Conservation (phyloP, 2,888 invertebrate genomes). For the Pteria penguin region DNA sequence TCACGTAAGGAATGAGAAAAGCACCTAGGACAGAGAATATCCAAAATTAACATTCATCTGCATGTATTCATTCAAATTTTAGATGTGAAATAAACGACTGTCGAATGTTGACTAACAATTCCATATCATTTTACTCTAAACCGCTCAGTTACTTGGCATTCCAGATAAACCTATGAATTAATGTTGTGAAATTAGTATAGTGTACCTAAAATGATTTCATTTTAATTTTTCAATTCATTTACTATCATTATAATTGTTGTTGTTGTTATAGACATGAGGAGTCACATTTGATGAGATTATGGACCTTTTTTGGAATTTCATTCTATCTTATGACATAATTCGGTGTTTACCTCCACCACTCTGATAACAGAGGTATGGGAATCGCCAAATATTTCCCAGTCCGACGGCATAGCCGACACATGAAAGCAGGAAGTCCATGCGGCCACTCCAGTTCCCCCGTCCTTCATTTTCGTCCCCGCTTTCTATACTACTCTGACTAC, state of each 20-base stretch:
- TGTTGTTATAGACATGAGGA: no score
- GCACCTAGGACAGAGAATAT: constrained; percentile 84
- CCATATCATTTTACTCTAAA: no score
- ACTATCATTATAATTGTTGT: background rate
- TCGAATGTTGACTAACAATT: no score
- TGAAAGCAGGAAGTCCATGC: constrained; percentile 38
- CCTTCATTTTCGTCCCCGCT: constrained; percentile 40
- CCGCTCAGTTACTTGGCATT: no score
- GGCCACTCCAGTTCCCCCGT: constrained; percentile 36
- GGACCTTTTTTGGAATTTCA: background rate
- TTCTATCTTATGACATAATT: no score
- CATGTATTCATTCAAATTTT: no score
- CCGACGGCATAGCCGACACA: constrained; percentile 41
- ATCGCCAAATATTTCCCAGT: constrained; percentile 42
- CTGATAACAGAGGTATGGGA: constrained; percentile 39
- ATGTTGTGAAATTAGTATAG: background rate
- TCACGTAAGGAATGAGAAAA: constrained; percentile 84
- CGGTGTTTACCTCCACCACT: constrained; percentile 35
- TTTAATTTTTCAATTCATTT: background rate
- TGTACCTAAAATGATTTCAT: background rate
- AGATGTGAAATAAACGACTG: no score
- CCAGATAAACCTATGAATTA: background rate
- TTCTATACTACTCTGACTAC: constrained; percentile 30
- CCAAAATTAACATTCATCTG: no score
- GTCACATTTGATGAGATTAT: no score